phyloP scores from a whole-genome alignment of 2,888 invertebrate genomes.

The Lepas anatifera region DNA sequence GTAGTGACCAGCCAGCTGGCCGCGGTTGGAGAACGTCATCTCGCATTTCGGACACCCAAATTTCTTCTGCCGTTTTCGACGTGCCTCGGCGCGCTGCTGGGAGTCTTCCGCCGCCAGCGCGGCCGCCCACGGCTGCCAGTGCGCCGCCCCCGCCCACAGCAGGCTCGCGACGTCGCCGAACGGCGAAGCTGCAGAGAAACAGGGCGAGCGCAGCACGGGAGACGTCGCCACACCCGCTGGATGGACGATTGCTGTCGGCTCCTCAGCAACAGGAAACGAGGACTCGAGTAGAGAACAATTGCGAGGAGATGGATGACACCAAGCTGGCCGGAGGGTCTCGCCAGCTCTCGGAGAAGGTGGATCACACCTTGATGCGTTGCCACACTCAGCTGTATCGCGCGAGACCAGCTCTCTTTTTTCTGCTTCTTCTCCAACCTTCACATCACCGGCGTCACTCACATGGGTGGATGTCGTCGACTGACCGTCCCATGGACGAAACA shows the following conservation, averaged over 20 bases:
- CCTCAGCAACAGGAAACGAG: no score
- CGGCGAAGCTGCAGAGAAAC: no score
- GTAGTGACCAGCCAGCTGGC: conserved; percentile 80
- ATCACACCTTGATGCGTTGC: not conserved
- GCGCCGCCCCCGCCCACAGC: not conserved
- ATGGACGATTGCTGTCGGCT: not conserved
- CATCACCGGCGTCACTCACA: no score
- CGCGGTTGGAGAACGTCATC: conserved; percentile 83
- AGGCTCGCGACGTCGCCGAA: not conserved
- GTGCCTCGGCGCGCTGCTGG: conserved; percentile 17
- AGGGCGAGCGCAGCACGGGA: not conserved
- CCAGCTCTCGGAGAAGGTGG: not conserved
- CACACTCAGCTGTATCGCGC: not conserved
- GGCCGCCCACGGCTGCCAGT: not conserved
- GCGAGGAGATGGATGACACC: no score
- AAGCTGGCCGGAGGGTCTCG: not conserved
- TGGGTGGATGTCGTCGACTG: no score
- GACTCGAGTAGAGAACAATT: no score
- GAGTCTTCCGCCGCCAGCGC: conserved; percentile 19
- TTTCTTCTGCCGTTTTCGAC: conserved; percentile 32
- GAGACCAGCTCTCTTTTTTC: not conserved
- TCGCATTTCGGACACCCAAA: conserved; percentile 56
- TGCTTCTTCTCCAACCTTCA: no score
- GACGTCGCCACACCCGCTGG: not conserved
- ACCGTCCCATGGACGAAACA: not conserved